A percentile compares a stretch with the other conserved stretches of the same genome.
These are phyloP conservation scores for Ondatra zibethicus DNA, from an alignment of 2,113 vertebrate species.

Conservation along the genomic window DNA sequence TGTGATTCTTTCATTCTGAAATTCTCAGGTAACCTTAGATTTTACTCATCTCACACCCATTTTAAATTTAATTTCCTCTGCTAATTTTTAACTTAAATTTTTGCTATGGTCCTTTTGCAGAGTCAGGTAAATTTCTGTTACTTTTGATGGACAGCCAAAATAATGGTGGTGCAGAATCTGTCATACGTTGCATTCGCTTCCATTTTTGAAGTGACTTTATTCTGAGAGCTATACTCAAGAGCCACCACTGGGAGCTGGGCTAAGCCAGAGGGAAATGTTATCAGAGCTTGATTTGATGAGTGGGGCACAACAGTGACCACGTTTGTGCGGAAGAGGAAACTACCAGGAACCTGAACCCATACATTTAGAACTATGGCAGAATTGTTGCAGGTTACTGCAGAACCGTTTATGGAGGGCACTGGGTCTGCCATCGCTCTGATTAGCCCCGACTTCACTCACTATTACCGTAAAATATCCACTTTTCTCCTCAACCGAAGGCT, in stretches of 20 bases:
- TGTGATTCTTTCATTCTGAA: constrained; percentile 22
- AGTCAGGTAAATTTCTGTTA: neutral
- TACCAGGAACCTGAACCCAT: neutral
- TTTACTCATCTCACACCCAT: neutral
- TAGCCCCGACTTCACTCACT: neutral
- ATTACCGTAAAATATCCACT: neutral
- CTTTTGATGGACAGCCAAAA: constrained; percentile 34
- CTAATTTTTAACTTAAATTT: neutral
- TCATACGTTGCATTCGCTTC: neutral
- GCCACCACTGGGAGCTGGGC: neutral
- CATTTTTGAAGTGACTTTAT: neutral
- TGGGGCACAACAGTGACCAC: neutral
- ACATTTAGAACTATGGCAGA: neutral
- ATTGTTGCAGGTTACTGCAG: neutral
- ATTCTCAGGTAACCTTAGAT: neutral
- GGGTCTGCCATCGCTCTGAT: neutral
- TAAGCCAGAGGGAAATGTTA: constrained; percentile 38
- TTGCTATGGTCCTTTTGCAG: neutral
- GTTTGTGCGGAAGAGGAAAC: constrained; percentile 2
- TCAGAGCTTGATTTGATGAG: neutral
- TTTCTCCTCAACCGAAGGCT: neutral
- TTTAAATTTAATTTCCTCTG: constrained; percentile 23
- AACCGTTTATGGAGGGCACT: neutral
- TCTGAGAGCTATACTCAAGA: neutral
- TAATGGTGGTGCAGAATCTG: neutral